These are phyloP conservation scores for Falco rusticolus DNA, from an alignment of 2,797 vertebrate species.

Conservation along the genomic window DNA sequence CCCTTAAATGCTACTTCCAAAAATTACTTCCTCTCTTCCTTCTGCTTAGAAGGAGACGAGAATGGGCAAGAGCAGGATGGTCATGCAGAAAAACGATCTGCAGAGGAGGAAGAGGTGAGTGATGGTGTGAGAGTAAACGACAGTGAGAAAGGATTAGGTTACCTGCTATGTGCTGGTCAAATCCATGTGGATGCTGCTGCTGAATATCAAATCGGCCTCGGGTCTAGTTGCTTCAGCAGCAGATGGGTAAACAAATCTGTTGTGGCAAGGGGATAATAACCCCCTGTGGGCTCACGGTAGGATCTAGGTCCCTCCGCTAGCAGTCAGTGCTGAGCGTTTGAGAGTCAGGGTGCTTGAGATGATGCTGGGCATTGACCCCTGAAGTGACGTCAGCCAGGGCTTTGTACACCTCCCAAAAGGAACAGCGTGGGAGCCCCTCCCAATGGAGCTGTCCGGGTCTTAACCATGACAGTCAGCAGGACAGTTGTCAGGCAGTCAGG, in stretches of 20 bases:
- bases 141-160: background rate
- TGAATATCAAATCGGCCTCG: fast-evolving
- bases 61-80: slow-evolving; percentile 81
- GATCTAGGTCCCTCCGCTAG: background rate
- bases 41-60: slow-evolving; percentile 77
- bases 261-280: background rate
- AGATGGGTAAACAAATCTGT: background rate
- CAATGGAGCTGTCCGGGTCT: background rate
- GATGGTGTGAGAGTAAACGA: background rate
- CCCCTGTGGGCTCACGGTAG: background rate
- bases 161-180: background rate
- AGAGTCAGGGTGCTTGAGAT: background rate
- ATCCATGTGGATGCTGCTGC: background rate
- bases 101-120: slow-evolving; percentile 78
- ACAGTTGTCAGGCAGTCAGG: background rate
- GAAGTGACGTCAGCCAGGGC: background rate
- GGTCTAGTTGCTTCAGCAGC: background rate
- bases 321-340: background rate
- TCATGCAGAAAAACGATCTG: slow-evolving; percentile 80
- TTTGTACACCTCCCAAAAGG: background rate
- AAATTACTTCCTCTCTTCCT: background rate
- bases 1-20: background rate
- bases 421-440: background rate
- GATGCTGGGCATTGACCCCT: background rate
- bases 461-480: fast-evolving